A percentile compares a stretch with the other conserved stretches of the same genome.
Evolutionary conservation across 2,888 invertebrate species (phyloP).

Genomic region (Druceiella hillmani): DNA sequence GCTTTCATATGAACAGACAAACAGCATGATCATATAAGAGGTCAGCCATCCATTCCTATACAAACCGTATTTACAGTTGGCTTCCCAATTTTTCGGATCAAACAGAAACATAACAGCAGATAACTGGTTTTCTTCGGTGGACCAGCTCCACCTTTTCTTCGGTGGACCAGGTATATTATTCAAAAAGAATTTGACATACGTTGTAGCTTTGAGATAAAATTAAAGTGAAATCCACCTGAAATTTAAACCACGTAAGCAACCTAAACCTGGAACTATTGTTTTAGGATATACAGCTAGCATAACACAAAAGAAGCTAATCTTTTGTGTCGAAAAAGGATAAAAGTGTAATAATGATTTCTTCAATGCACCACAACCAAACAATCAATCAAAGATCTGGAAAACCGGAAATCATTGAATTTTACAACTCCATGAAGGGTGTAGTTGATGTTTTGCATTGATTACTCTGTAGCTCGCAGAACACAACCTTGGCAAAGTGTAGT

Average conservation of each 20-base stretch:
- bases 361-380: neutral
- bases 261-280: neutral
- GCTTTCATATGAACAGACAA: slow-evolving; percentile 17
- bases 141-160: too few species aligned
- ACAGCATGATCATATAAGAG: too few species aligned
- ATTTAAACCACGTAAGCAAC: neutral
- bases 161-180: slow-evolving; percentile 8
- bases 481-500: neutral
- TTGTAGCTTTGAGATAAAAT: slow-evolving; percentile 21
- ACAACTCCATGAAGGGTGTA: too few species aligned
- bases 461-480: slow-evolving; percentile 1
- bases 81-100: neutral
- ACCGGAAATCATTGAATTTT: neutral
- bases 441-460: neutral
- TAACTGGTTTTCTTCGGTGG: too few species aligned
- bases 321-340: neutral
- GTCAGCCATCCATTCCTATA: slow-evolving; percentile 4
- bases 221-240: too few species aligned
- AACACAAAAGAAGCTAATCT: neutral
- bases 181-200: slow-evolving; percentile 15
- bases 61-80: slow-evolving; percentile 6
- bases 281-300: neutral
- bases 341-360: neutral
- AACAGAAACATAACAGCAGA: too few species aligned
- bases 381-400: neutral